These are phyloP conservation scores for Crocodylus rhombifer DNA, from an alignment of 2,797 vertebrate species.

Conservation along the genomic window DNA sequence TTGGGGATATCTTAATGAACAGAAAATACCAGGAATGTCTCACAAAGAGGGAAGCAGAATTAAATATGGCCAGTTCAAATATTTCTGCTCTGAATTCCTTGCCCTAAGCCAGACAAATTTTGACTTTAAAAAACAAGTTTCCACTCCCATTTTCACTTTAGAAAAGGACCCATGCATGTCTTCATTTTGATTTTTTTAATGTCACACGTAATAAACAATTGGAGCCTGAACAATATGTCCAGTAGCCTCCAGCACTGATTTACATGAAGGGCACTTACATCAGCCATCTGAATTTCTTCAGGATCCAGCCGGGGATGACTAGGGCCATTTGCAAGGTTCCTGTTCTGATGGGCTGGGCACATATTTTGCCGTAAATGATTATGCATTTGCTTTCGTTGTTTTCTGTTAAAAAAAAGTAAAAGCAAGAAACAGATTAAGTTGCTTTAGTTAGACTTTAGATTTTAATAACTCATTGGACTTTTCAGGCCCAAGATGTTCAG, in stretches of 20 bases:
- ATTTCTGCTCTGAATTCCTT: neutral
- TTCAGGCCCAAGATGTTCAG: neutral
- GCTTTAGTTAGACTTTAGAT: neutral
- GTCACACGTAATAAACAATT: fast-evolving
- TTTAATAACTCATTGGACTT: neutral
- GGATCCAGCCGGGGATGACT: conserved; percentile 96
- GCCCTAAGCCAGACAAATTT: neutral
- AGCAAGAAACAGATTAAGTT: conserved; percentile 18
- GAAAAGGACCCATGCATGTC: neutral
- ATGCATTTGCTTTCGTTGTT: conserved; percentile 98
- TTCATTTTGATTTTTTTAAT: neutral
- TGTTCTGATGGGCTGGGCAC: conserved; percentile 95
- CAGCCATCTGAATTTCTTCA: conserved; percentile 96
- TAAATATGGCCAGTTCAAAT: conserved; percentile 15
- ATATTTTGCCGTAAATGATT: conserved; percentile 97
- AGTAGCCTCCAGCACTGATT: neutral
- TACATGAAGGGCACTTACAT: conserved; percentile 84
- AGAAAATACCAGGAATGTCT: neutral
- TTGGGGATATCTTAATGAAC: neutral
- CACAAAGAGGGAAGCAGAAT: neutral
- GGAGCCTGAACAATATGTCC: neutral
- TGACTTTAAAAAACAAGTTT: conserved; percentile 4
- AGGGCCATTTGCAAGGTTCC: conserved; percentile 93
- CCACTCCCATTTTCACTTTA: neutral
- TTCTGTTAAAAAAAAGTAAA: conserved; percentile 80